Percentiles rank a stretch among this genome's conserved stretches.
These are phyloP conservation scores for Heterodera filipjevi DNA, from an alignment of 2,888 invertebrate species.

Conservation along the genomic window DNA sequence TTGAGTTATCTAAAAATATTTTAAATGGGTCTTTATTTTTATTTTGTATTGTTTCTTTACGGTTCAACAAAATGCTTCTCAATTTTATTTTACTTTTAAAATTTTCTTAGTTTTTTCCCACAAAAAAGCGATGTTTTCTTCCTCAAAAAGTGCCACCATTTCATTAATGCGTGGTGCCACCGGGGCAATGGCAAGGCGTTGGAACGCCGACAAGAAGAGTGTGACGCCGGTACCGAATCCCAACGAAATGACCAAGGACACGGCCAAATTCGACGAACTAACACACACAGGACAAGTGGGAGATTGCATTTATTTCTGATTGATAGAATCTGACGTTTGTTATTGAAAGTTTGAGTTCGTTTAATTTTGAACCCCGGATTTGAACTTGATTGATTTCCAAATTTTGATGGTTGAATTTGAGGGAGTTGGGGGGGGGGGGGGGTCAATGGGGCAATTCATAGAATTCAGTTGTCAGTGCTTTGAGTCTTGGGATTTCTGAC, in stretches of 20 bases:
- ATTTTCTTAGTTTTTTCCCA: background rate
- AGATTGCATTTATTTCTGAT: background rate
- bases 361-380: no score
- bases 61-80: background rate
- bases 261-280: conserved; percentile 54
- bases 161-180: background rate
- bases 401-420: background rate
- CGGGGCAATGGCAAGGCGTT: background rate
- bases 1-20: background rate
- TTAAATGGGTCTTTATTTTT: no score
- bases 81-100: background rate
- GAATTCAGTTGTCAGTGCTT: no score
- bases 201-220: background rate
- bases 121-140: background rate
- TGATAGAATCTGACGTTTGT: no score
- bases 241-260: background rate
- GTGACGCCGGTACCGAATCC: background rate
- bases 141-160: background rate
- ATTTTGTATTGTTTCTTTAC: no score
- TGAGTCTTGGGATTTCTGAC: no score
- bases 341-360: no score
- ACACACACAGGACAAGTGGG: conserved; percentile 63
- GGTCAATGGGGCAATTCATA: no score
- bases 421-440: no score
- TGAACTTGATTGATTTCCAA: no score